Base-by-base conservation (phyloP, 2,888 invertebrate genomes). In the Nymphalis polychloros region DNA sequence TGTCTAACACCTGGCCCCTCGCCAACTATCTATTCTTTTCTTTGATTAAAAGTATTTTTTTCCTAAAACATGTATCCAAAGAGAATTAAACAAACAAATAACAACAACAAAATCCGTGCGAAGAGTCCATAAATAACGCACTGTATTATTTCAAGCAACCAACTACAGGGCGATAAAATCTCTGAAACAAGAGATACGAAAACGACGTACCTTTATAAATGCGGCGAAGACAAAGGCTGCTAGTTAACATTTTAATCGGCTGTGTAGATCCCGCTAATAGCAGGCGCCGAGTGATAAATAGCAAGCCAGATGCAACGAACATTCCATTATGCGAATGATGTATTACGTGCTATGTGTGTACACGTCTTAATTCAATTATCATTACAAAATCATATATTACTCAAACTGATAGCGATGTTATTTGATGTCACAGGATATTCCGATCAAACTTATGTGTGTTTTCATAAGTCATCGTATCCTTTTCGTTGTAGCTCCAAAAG, bases 201-300 rank as follows among this genome's bases (percentile, higher is more conserved):
- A 68, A 68, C 68, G 60, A 59, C 52, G 46, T 63, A 48, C 50
- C 63, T 48, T 53, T 64, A 59, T 47, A 53, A 68, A 64, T 62
- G 68, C 49, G 61, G 48, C 20, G 59, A 68, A 68, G 69, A 68
- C 63, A 72, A 81, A 79, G 82, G 83, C 61, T 55, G 55, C 83
- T 84, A 81, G 84, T 85, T 86, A 85, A 86, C 86, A 86, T 87
- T 87, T 87, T 87, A 87, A 87, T 88, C 83, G 79, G 83, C 75
- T 79, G 79, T 81, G 81, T 83, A 78, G 76, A 79, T 75, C 78
- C 78, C 78, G 76, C 80, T 86, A 85, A 86, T 84, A 83, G 84
- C 80, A 57, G 77, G 79, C 27, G 79, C 76, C 78, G 73, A 23
- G 80, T 84, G 83, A 85, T 84, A 82, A 81, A 85, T 81, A 68